phyloP scores from a whole-genome alignment of 2,888 invertebrate genomes.

The Tachina lurida region DNA sequence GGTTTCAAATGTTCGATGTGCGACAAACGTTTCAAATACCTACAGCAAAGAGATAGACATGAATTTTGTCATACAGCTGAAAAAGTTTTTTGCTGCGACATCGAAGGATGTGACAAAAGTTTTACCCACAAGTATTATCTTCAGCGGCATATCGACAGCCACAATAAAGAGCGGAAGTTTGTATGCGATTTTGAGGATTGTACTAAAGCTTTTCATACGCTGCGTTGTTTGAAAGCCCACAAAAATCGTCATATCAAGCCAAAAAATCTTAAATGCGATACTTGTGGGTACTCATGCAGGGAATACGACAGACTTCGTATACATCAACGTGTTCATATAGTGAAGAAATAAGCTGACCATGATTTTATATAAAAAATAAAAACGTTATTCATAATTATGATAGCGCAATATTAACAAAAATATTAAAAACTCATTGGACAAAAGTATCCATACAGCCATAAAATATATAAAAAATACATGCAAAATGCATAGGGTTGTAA shows the following conservation, averaged over 20 bases:
- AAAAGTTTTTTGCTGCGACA: slow-evolving; percentile 75
- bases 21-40: slow-evolving; percentile 76
- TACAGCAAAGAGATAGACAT: slow-evolving; percentile 77
- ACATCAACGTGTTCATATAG: slow-evolving; percentile 79
- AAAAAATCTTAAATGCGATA: slow-evolving; percentile 73
- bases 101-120: slow-evolving; percentile 77
- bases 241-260: slow-evolving; percentile 76
- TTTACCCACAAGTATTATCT: slow-evolving; percentile 76
- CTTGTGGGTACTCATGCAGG: slow-evolving; percentile 69
- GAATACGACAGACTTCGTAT: slow-evolving; percentile 77
- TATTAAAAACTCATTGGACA: too few relatives aligned
- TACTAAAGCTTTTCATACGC: slow-evolving; percentile 76
- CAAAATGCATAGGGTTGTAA: too few relatives aligned
- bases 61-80: slow-evolving; percentile 76
- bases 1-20: slow-evolving; percentile 73
- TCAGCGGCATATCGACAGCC: slow-evolving; percentile 75
- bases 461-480: too few relatives aligned
- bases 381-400: too few relatives aligned
- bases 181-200: slow-evolving; percentile 77
- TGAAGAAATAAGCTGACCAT: too few relatives aligned
- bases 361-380: too few relatives aligned
- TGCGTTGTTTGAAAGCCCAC: slow-evolving; percentile 76
- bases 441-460: too few relatives aligned
- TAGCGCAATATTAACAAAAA: too few relatives aligned
- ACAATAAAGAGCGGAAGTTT: slow-evolving; percentile 75